phyloP scores from a whole-genome alignment of 2,888 invertebrate species.

The Nycteola revayana region DNA sequence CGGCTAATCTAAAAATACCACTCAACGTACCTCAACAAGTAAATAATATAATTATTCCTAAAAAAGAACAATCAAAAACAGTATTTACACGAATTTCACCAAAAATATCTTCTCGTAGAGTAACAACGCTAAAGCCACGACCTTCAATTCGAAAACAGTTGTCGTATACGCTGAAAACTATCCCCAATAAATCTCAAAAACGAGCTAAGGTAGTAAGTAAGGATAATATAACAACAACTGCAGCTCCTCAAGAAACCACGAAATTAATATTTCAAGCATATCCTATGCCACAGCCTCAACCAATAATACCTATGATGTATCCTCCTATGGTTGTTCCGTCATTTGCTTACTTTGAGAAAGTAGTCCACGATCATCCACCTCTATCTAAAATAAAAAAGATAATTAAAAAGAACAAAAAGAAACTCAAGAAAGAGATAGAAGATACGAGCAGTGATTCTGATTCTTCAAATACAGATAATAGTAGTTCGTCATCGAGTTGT shows the following conservation, averaged over 20 bases:
- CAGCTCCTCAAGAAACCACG: no score
- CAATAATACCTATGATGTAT: constrained; percentile 3
- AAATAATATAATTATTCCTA: not conserved
- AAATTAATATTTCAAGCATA: not conserved
- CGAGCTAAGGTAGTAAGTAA: not conserved
- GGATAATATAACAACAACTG: not conserved
- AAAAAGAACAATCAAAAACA: no score
- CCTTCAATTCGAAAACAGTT: no score
- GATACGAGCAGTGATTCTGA: constrained; percentile 6
- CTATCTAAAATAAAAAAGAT: constrained; percentile 41
- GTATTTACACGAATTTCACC: no score
- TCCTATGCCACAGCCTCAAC: constrained; percentile 6
- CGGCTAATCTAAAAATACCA: not conserved
- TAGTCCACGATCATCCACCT: constrained; percentile 62
- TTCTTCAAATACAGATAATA: no score
- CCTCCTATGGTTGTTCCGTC: constrained; percentile 34
- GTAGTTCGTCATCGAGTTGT: no score
- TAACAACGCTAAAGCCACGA: no score
- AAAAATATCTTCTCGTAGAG: no score
- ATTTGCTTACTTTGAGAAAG: constrained; percentile 53
- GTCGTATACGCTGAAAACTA: no score
- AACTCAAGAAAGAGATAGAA: constrained; percentile 16
- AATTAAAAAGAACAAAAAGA: constrained; percentile 28
- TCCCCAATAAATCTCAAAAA: no score
- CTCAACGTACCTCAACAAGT: not conserved